Percentiles rank a stretch among this genome's conserved stretches.
phyloP scores from a whole-genome alignment of 2,113 vertebrate species.

The Centropus bengalensis region DNA sequence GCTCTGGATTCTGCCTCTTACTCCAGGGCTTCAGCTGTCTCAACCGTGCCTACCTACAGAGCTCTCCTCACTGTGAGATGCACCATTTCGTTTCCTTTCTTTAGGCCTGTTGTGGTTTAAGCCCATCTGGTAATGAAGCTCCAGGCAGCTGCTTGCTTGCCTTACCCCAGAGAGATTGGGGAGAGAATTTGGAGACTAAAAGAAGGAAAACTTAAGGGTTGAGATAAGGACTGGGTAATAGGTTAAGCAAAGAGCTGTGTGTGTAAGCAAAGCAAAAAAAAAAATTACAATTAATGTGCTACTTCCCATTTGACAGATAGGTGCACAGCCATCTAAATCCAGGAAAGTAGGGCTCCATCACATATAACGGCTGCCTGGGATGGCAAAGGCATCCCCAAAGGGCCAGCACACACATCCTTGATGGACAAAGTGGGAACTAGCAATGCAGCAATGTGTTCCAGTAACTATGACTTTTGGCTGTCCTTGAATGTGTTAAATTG shows the following conservation, averaged over 20 bases:
- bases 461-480: not conserved
- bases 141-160: not conserved
- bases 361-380: rapidly evolving
- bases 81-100: not conserved
- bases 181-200: not conserved
- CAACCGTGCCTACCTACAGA: not conserved
- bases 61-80: rapidly evolving
- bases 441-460: rapidly evolving
- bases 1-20: not conserved
- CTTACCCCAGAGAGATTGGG: not conserved
- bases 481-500: not conserved
- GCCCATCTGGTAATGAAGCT: not conserved
- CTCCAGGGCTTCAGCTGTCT: not conserved
- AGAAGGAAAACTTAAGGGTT: not conserved
- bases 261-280: not conserved
- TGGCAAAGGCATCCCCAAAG: not conserved
- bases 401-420: not conserved
- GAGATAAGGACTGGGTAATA: not conserved
- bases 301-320: not conserved
- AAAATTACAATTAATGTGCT: not conserved
- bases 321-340: not conserved
- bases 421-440: not conserved
- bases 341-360: not conserved
- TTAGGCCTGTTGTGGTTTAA: not conserved
- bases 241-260: not conserved